Evolutionary conservation across 2,797 vertebrate species (phyloP), one percentile per base, ranked within the genome.

Genomic region (Australoheros facetus): DNA sequence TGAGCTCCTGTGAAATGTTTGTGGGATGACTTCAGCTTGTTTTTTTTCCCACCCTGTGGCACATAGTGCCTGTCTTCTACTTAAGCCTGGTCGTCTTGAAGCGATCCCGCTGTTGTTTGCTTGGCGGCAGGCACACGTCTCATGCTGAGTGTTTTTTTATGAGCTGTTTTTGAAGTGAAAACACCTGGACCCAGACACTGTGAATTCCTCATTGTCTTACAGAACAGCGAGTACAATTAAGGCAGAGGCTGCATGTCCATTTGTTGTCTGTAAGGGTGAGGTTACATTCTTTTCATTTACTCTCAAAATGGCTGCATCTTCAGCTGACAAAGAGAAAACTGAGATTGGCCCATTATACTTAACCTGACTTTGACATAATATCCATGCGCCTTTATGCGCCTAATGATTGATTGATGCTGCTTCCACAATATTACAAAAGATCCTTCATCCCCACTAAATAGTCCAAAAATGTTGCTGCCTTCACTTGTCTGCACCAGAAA

Each of bases 131-230:
- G 86, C 84, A 56, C 88, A 85, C 79, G 82, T 76, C 83, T 90
- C 88, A 83, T 39, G 56, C 85, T 21, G 87, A 74, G 81, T 82
- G 71, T 23, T 81, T 81, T 89, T 93, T 93, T 89, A 94, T 82
- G 85, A 89, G 91, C 78, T 84, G 82, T 77, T 90, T 93, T 90
- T 91, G 74, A 92, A 92, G 83, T 83, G 78, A 89, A 87, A 94
- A 92, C 94, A 94, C 94, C 92, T 94, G 93, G 90, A 86, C 75
- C 30, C 28, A 10, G 56, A 77, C 83, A 80, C 82, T 45, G 60
- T 73, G 83, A 91, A 88, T 89, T 92, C 76, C 85, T 87, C 82
- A 87, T 93, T 88, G 92, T 91, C 90, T 89, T 88, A 51, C 73
- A 64, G 79, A 82, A 74, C 81, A 58, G 73, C 11, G 30, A 87